These are phyloP conservation scores for Drosophila orena DNA, from an alignment of 1,140 invertebrate genomes.

Conservation along the genomic window DNA sequence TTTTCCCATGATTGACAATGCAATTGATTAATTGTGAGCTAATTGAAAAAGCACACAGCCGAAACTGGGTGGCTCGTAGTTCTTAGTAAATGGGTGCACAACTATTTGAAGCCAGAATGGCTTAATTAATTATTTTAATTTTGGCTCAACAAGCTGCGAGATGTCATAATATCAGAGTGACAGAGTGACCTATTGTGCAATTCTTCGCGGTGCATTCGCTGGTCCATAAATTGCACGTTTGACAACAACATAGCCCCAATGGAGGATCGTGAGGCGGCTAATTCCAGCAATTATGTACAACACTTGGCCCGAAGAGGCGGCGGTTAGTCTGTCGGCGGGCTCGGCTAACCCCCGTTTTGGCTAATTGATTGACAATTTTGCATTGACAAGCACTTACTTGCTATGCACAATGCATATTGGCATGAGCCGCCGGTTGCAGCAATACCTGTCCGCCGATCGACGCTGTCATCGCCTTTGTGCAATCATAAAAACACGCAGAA, in stretches of 20 bases:
- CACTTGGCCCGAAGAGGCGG: constrained; percentile 41
- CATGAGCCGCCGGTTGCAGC: constrained; percentile 36
- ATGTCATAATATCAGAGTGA: neutral
- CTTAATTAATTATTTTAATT: neutral
- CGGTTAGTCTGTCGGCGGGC: constrained; percentile 33
- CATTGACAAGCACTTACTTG: constrained; percentile 54
- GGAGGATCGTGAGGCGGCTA: constrained; percentile 29
- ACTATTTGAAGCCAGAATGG: no score
- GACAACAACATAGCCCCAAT: constrained; percentile 31
- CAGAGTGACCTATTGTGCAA: neutral
- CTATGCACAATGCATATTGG: constrained; percentile 56
- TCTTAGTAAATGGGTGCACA: no score
- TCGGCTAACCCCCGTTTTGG: constrained; percentile 40
- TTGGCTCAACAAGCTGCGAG: neutral
- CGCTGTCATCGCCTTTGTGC: constrained; percentile 51
- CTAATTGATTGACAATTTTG: constrained; percentile 63
- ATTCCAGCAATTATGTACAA: constrained; percentile 36
- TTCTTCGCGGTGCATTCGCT: neutral
- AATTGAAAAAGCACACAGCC: neutral
- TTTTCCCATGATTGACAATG: constrained; percentile 10
- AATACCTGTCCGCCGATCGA: constrained; percentile 28
- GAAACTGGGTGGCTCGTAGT: neutral
- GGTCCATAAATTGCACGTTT: constrained; percentile 30
- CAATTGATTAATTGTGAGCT: constrained; percentile 7
- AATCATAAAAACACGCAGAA: constrained; percentile 47